phyloP scores from a whole-genome alignment of 2,797 vertebrate genomes.

The Natrix natrix region DNA sequence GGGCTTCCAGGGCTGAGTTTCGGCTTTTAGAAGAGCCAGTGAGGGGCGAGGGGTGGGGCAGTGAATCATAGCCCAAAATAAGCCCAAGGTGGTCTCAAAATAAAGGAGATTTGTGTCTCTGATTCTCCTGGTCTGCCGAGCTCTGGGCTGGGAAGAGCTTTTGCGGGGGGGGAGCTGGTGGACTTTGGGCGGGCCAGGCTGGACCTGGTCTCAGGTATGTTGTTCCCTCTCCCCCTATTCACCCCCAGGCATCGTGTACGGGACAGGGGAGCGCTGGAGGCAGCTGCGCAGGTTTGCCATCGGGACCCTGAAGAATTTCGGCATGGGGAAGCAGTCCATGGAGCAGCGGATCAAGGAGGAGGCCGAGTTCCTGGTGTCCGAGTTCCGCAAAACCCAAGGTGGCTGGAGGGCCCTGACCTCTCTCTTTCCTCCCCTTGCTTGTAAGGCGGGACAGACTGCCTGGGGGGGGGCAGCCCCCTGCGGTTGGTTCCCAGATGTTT shows the following conservation, averaged over 20 bases:
- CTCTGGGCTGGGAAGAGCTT: background rate
- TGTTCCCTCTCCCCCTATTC: background rate
- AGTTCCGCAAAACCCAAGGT: slow-evolving; percentile 34
- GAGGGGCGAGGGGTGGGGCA: too few species aligned
- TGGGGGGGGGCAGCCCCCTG: too few species aligned
- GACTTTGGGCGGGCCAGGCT: background rate
- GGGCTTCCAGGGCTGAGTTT: background rate
- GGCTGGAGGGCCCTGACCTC: background rate
- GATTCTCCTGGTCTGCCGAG: background rate
- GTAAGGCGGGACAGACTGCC: too few species aligned
- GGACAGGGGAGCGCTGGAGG: slow-evolving; percentile 62
- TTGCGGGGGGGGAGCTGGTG: background rate
- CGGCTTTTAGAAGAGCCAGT: background rate
- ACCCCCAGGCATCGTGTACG: slow-evolving; percentile 54
- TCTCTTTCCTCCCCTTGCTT: background rate
- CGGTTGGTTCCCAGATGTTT: background rate
- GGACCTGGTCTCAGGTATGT: background rate
- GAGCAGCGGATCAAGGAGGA: slow-evolving; percentile 62
- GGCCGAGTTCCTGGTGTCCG: slow-evolving; percentile 53
- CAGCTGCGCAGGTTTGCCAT: slow-evolving; percentile 63
- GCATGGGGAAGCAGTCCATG: slow-evolving; percentile 62
- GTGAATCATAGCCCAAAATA: background rate
- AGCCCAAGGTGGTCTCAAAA: background rate
- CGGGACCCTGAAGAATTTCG: slow-evolving; percentile 63
- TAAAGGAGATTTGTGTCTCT: background rate